phyloP scores from a whole-genome alignment of 2,797 vertebrate species.

The Thripadectes ignobilis region DNA sequence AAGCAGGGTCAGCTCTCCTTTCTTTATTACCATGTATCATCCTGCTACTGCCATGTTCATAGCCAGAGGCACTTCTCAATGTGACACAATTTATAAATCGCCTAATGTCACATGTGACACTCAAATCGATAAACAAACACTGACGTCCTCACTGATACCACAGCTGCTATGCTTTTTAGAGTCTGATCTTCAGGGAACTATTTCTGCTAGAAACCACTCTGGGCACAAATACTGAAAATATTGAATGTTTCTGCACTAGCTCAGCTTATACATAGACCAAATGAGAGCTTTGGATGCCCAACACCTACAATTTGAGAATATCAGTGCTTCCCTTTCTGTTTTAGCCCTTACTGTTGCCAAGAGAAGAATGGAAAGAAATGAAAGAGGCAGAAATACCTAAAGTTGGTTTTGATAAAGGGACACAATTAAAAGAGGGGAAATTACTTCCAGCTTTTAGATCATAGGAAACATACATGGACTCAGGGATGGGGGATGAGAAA shows the following conservation, averaged over 20 bases:
- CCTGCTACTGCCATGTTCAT: neutral
- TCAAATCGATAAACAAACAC: neutral
- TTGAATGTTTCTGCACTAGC: neutral
- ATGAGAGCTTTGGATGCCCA: neutral
- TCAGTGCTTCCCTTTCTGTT: neutral
- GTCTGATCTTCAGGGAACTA: neutral
- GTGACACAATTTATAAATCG: neutral
- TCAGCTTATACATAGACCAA: neutral
- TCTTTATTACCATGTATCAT: neutral
- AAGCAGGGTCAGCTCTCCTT: neutral
- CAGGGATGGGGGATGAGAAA: neutral
- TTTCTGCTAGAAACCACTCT: neutral
- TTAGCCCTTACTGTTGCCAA: neutral
- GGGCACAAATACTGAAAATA: conserved; percentile 7
- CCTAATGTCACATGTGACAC: neutral
- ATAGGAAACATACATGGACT: neutral
- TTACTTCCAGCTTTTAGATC: neutral
- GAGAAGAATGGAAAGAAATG: neutral
- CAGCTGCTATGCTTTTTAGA: neutral
- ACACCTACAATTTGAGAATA: neutral
- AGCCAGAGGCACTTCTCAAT: neutral
- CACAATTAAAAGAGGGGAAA: neutral
- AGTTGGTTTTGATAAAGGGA: neutral
- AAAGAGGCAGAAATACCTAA: neutral
- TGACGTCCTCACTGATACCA: neutral